Conservation (phyloP, 2,113 vertebrate species). For the Sphaerodactylus townsendi region DNA sequence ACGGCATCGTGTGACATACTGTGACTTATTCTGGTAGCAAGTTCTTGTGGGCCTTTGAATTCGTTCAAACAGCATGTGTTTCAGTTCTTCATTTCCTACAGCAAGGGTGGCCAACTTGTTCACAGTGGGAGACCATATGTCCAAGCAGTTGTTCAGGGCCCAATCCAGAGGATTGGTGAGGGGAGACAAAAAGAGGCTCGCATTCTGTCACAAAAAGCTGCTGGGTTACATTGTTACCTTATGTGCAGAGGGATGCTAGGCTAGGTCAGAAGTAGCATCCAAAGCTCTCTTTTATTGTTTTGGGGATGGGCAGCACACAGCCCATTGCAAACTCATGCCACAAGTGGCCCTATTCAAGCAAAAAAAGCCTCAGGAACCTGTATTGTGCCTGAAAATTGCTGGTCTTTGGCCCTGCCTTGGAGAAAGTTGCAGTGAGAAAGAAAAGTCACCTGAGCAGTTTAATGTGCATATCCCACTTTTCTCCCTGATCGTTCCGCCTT, state of each 20-base stretch:
- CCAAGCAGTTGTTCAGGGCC: background rate
- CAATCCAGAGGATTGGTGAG: background rate
- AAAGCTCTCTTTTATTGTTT: background rate
- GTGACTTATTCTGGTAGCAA: slow-evolving; percentile 59
- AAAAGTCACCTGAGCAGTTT: background rate
- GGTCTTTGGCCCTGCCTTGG: background rate
- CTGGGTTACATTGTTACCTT: background rate
- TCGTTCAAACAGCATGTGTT: slow-evolving; percentile 40
- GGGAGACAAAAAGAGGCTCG: background rate
- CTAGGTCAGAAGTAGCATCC: background rate
- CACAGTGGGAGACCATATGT: background rate
- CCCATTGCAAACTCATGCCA: background rate
- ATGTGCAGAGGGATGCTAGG: background rate
- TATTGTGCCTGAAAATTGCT: background rate
- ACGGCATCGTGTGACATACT: slow-evolving; percentile 64
- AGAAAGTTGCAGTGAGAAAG: background rate
- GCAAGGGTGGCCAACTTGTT: background rate
- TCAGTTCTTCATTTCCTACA: slow-evolving; percentile 36
- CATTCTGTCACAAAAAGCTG: background rate
- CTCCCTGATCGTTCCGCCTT: too few species aligned
- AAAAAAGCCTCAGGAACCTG: background rate
- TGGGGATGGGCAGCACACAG: background rate
- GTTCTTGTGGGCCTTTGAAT: slow-evolving; percentile 62
- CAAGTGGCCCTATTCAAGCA: background rate
- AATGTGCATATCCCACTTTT: too few species aligned